Evolutionary conservation across 37 sponge, comb jelly and placozoan species (phyloP), one percentile per base, ranked within the genome.

Genomic region (Mnemiopsis leidyi): DNA sequence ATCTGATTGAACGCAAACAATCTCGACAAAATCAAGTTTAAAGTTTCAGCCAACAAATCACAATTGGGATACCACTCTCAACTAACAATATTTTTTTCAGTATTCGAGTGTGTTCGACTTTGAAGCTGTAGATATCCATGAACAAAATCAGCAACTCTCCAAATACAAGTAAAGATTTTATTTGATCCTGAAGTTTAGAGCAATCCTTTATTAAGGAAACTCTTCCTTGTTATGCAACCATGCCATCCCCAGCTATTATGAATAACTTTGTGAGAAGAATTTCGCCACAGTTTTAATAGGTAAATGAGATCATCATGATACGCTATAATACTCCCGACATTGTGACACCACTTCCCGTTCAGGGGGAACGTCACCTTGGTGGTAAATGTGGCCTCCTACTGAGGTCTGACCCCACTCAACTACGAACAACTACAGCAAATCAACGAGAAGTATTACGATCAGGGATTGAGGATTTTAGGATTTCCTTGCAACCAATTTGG

Each of bases 401-500:
- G 98, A 83, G 97, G 97, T 5, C 95, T 95, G 40, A 97, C 98
- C 33, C 95, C 96, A 40, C 29, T 32, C 90, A 96, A 97, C 93
- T 98, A 98, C 93, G 92, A 88, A 69, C 94, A 94, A 38, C 94
- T 98, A 88, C 93, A 93, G 0, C 9, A 34, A 76, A 96, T 98
- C 0, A 94, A 97, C 69, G 76, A 92, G 26, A 82, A 94, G 36
- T 96, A 95, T 88, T 34, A 32, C 0, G 32, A 39, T 0, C 75
- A 93, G 0, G 95, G 95, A 20, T 95, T 98, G 31, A 79, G 92
- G 16, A 95, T 98, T 5, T 90, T 98, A 28, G 97, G 94, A 16
- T 95, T 96, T 39, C 98, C 98, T 23, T 96, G 97, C 93, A 97
- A 98, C 88, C 98, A 98, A 92, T 98, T 98, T 73, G 97, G 95